Evolutionary conservation across 2,888 invertebrate species (phyloP).

Genomic region (Papilio protenor): DNA sequence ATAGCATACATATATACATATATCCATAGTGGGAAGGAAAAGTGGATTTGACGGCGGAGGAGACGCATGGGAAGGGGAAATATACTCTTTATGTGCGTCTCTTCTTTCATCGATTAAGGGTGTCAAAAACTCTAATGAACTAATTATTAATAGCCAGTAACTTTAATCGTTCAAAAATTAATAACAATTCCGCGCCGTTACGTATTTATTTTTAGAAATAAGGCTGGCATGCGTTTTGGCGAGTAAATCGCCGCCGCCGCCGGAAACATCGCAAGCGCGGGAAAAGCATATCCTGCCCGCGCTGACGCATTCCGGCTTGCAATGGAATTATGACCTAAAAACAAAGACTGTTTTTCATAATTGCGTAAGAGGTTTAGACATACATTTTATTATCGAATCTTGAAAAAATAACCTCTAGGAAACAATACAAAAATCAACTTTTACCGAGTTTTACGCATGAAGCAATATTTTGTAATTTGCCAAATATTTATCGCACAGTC

Average conservation of each 20-base stretch:
- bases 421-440: neutral
- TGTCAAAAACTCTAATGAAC: too few species aligned
- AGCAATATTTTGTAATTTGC: constrained; percentile 10
- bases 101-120: too few species aligned
- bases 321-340: neutral
- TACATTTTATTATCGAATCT: neutral
- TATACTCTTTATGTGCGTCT: too few species aligned
- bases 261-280: constrained; percentile 17
- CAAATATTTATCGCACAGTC: constrained; percentile 21
- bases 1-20: too few species aligned
- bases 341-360: neutral
- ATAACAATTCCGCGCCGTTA: too few species aligned
- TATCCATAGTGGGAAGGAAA: too few species aligned
- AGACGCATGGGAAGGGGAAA: too few species aligned
- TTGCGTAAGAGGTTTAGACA: neutral
- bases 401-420: neutral
- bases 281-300: neutral
- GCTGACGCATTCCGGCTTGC: constrained; percentile 18
- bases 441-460: neutral
- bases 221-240: neutral
- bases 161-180: too few species aligned
- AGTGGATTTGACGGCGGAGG: too few species aligned
- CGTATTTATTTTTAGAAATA: too few species aligned
- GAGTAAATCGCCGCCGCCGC: neutral
- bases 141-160: too few species aligned